These are phyloP conservation scores for Erebia ligea DNA, from an alignment of 2,888 invertebrate species.

Conservation along the genomic window DNA sequence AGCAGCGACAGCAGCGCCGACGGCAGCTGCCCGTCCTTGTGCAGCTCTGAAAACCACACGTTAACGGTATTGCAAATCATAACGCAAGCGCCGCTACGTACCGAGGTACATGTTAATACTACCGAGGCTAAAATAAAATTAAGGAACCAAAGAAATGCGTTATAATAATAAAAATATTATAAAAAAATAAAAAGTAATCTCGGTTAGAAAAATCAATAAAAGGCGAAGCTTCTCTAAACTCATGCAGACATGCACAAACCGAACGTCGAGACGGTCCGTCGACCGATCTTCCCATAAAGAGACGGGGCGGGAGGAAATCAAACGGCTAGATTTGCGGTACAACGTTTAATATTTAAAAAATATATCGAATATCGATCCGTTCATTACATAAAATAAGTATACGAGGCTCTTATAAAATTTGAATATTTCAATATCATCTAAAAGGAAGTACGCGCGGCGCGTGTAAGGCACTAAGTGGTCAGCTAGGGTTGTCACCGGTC, in stretches of 20 bases:
- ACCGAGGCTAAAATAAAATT: slow-evolving; percentile 80
- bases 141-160: slow-evolving; percentile 84
- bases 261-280: slow-evolving; percentile 54
- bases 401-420: slow-evolving; percentile 72
- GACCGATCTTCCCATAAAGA: slow-evolving; percentile 78
- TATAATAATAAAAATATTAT: slow-evolving; percentile 66
- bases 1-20: slow-evolving; percentile 77
- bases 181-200: slow-evolving; percentile 62
- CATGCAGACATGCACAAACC: slow-evolving; percentile 83
- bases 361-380: slow-evolving; percentile 73
- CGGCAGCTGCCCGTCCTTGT: slow-evolving; percentile 70
- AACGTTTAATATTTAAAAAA: slow-evolving; percentile 74
- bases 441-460: slow-evolving; percentile 70
- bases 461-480: slow-evolving; percentile 68
- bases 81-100: slow-evolving; percentile 73
- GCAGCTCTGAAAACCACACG: slow-evolving; percentile 76
- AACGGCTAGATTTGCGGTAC: slow-evolving; percentile 55
- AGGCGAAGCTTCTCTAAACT: slow-evolving; percentile 82
- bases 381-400: slow-evolving; percentile 66
- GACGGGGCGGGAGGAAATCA: slow-evolving; percentile 56
- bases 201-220: slow-evolving; percentile 77
- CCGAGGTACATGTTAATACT: slow-evolving; percentile 80
- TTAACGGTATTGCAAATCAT: slow-evolving; percentile 76
- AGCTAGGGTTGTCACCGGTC: slow-evolving; percentile 31
- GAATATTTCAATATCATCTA: slow-evolving; percentile 63